These are phyloP conservation scores for Eilema caniola DNA, from an alignment of 2,888 invertebrate genomes.

Conservation along the genomic window DNA sequence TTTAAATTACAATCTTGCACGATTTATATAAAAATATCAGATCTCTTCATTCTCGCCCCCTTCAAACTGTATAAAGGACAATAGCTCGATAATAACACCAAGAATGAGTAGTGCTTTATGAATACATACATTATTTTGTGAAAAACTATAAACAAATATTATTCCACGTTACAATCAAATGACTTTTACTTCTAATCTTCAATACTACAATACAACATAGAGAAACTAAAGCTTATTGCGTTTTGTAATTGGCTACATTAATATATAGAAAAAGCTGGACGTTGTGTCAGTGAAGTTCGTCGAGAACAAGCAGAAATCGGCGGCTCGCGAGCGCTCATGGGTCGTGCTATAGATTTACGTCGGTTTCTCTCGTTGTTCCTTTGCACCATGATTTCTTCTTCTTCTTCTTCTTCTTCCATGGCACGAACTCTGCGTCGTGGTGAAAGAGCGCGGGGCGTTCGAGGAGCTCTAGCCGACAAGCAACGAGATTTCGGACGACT, in stretches of 20 bases:
- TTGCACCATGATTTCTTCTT: constrained; percentile 62
- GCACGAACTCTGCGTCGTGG: constrained; percentile 61
- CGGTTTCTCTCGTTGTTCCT: constrained; percentile 73
- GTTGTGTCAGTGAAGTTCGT: constrained; percentile 73
- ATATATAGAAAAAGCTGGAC: constrained; percentile 81
- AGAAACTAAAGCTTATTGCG: constrained; percentile 32
- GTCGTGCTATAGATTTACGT: constrained; percentile 67
- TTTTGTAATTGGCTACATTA: constrained; percentile 42
- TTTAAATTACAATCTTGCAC: too few species aligned
- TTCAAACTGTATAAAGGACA: neutral
- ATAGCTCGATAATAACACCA: neutral
- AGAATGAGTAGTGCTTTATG: neutral
- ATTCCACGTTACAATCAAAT: constrained; percentile 15
- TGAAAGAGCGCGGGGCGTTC: constrained; percentile 65
- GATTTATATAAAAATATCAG: too few species aligned
- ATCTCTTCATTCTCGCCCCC: too few species aligned
- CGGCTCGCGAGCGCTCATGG: constrained; percentile 73
- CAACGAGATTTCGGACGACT: constrained; percentile 76
- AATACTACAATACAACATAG: constrained; percentile 34
- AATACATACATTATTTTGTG: constrained; percentile 4
- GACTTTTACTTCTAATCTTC: constrained; percentile 15
- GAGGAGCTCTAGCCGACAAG: constrained; percentile 72
- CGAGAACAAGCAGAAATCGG: constrained; percentile 70
- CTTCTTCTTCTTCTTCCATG: constrained; percentile 64
- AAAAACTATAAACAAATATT: neutral